Conservation (phyloP, 2,888 invertebrate genomes). For the Agapostemon virescens region DNA sequence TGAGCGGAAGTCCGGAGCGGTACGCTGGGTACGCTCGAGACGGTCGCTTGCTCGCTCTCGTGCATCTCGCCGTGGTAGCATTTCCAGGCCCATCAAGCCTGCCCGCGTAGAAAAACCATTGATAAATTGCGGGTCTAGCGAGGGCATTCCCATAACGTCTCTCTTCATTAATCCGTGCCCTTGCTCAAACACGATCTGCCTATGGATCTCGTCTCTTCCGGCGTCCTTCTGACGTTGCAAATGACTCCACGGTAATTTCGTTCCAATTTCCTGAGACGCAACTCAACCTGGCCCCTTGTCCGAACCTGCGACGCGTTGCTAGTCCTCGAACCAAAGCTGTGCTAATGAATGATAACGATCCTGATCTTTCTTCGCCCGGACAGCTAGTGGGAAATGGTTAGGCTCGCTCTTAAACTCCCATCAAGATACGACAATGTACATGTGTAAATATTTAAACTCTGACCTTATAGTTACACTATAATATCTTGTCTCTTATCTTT, state of each 20-base stretch:
- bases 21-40: constrained; percentile 7
- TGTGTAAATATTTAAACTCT: background rate
- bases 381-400: background rate
- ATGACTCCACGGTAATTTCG: constrained; percentile 58
- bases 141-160: constrained; percentile 62
- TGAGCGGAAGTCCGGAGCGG: constrained; percentile 53
- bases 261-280: constrained; percentile 36
- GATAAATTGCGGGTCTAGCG: constrained; percentile 62
- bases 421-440: background rate
- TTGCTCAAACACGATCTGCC: constrained; percentile 47
- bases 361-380: background rate
- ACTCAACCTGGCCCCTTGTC: constrained; percentile 14
- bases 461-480: constrained; percentile 5
- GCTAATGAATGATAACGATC: background rate
- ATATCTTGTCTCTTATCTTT: constrained; percentile 1
- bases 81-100: constrained; percentile 47
- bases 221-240: constrained; percentile 49
- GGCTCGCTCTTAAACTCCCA: background rate
- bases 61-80: constrained; percentile 53
- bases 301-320: background rate
- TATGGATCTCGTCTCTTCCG: constrained; percentile 38
- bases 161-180: constrained; percentile 64
- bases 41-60: constrained; percentile 47
- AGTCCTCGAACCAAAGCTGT: background rate
- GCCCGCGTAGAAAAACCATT: constrained; percentile 56